Evolutionary conservation across 2,113 vertebrate genomes (phyloP).

Genomic region (Parus major): DNA sequence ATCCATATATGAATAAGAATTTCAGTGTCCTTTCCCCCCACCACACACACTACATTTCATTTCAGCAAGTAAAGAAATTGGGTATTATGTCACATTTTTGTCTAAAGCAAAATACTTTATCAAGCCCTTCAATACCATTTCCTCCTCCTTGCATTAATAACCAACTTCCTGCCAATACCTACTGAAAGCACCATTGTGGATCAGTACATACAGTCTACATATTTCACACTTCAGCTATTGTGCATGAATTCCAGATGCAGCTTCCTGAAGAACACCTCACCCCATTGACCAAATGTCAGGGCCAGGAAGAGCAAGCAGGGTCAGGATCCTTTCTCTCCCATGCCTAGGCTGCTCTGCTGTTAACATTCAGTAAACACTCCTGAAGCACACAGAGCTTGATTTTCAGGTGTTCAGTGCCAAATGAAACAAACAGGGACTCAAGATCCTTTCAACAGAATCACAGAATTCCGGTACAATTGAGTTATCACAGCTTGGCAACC

Average conservation of each 20-base stretch:
- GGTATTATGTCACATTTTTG: neutral
- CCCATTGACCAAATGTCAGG: neutral
- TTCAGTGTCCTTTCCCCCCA: neutral
- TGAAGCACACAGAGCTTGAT: neutral
- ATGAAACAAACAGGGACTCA: neutral
- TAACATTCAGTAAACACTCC: neutral
- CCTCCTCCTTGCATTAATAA: neutral
- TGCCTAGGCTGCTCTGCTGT: neutral
- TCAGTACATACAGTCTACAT: neutral
- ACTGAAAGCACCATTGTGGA: constrained; percentile 28
- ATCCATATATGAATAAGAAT: neutral
- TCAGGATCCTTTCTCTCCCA: neutral
- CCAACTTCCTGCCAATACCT: neutral
- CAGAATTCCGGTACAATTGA: neutral
- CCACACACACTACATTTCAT: neutral
- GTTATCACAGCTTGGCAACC: neutral
- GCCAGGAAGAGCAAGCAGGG: neutral
- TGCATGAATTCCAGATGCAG: constrained; percentile 20
- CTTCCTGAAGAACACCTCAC: neutral
- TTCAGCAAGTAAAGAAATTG: neutral
- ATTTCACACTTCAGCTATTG: neutral
- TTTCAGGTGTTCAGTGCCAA: neutral
- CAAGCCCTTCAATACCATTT: neutral
- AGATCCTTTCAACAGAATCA: neutral
- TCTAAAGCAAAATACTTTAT: neutral